Percentiles rank a stretch among this genome's conserved stretches.
Conservation (phyloP, 2,888 invertebrate species). For the Belgica antarctica region DNA sequence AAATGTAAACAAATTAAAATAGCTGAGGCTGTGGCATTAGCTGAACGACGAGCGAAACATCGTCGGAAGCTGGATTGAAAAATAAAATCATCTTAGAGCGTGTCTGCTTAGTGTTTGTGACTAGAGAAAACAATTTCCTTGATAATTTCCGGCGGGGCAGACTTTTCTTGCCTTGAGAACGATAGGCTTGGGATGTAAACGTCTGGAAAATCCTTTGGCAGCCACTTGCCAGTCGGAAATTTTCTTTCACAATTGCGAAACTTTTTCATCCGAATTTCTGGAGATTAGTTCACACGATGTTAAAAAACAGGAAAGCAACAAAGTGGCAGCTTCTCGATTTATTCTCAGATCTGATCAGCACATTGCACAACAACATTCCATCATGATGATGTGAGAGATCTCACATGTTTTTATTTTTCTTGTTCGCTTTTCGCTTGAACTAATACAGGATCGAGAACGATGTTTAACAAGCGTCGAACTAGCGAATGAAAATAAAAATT, state of each 20-base stretch:
- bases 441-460: no score
- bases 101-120: background rate
- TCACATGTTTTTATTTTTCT: background rate
- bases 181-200: no score
- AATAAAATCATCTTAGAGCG: background rate
- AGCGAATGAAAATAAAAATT: no score
- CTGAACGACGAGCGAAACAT: background rate
- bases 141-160: background rate
- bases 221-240: background rate
- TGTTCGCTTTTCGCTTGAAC: no score
- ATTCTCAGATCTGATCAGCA: background rate
- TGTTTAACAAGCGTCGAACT: no score
- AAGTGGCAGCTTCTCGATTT: background rate
- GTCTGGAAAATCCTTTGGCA: conserved; percentile 6
- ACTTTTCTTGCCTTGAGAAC: no score
- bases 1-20: background rate
- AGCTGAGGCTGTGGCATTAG: background rate
- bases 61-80: background rate
- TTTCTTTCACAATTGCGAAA: background rate
- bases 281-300: no score
- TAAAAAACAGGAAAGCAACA: background rate
- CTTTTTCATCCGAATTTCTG: no score
- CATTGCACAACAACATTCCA: background rate
- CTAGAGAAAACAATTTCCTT: background rate
- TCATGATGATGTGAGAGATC: background rate